Percentiles rank a stretch among this genome's conserved stretches.
These are phyloP conservation scores for Grapholita molesta DNA, from an alignment of 1,140 invertebrate genomes.

Conservation along the genomic window DNA sequence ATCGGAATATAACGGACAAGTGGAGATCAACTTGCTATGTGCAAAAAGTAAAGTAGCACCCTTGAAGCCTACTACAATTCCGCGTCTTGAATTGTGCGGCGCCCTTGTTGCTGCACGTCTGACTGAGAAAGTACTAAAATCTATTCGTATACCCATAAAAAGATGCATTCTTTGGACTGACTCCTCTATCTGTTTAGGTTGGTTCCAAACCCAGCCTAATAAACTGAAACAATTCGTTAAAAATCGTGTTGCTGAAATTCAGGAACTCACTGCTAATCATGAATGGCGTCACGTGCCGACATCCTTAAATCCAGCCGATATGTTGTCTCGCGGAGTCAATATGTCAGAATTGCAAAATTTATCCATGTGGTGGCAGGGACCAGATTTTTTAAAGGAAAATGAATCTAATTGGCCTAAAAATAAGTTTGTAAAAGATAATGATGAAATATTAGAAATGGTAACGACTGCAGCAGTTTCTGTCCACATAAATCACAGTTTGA, in stretches of 20 bases:
- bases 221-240: slow-evolving; percentile 56
- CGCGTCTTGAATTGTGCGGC: slow-evolving; percentile 65
- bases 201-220: slow-evolving; percentile 24
- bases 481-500: background rate
- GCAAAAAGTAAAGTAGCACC: slow-evolving; percentile 59
- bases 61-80: slow-evolving; percentile 50
- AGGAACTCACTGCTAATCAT: slow-evolving; percentile 22
- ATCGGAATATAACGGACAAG: background rate
- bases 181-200: slow-evolving; percentile 32
- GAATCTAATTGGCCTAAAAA: slow-evolving; percentile 7
- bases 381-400: background rate
- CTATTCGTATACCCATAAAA: slow-evolving; percentile 4
- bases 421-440: background rate
- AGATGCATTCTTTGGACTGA: slow-evolving; percentile 26
- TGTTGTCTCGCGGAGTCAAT: slow-evolving; percentile 35
- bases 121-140: slow-evolving; percentile 21
- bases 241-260: slow-evolving; percentile 56
- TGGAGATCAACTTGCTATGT: slow-evolving; percentile 31
- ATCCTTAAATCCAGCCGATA: slow-evolving; percentile 48
- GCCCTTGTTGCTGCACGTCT: slow-evolving; percentile 45
- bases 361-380: slow-evolving; percentile 7
- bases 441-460: background rate
- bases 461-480: background rate
- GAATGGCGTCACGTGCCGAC: slow-evolving; percentile 45
- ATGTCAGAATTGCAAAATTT: background rate